Percentiles rank a stretch among this genome's conserved stretches.
Evolutionary conservation across 2,797 vertebrate species (phyloP).

Genomic region (Morus bassanus): DNA sequence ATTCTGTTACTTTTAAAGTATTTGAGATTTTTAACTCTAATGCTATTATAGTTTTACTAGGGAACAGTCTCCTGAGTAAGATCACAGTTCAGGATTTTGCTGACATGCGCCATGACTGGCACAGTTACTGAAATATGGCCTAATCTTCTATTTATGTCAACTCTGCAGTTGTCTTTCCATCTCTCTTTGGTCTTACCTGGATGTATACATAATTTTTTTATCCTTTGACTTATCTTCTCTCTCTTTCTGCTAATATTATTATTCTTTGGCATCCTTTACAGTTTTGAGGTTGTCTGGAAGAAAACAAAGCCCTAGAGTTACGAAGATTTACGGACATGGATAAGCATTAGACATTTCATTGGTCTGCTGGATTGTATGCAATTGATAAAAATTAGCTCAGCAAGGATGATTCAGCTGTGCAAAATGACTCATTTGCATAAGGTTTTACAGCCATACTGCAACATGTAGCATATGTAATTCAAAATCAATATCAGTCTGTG

Average conservation of each 20-base stretch:
- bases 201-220: not conserved
- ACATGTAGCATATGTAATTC: not conserved
- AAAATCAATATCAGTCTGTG: not conserved
- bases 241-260: not conserved
- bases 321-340: not conserved
- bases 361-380: not conserved
- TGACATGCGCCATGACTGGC: not conserved
- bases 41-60: conserved; percentile 35
- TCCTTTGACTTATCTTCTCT: not conserved
- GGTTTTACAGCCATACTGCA: not conserved
- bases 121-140: not conserved
- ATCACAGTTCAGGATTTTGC: conserved; percentile 39
- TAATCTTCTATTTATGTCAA: not conserved
- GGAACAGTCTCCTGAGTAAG: conserved; percentile 5
- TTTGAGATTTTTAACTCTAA: conserved; percentile 26
- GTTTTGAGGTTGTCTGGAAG: not conserved
- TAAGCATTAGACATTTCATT: not conserved
- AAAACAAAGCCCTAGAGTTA: not conserved
- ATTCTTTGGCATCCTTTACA: not conserved
- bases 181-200: not conserved
- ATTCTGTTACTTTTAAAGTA: conserved; percentile 15
- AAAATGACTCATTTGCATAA: not conserved
- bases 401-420: not conserved
- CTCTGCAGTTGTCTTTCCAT: not conserved
- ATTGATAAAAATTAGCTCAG: conserved; percentile 15